Evolutionary conservation across 2,888 invertebrate species (phyloP).

Genomic region (Caenorhabditis imperialis): DNA sequence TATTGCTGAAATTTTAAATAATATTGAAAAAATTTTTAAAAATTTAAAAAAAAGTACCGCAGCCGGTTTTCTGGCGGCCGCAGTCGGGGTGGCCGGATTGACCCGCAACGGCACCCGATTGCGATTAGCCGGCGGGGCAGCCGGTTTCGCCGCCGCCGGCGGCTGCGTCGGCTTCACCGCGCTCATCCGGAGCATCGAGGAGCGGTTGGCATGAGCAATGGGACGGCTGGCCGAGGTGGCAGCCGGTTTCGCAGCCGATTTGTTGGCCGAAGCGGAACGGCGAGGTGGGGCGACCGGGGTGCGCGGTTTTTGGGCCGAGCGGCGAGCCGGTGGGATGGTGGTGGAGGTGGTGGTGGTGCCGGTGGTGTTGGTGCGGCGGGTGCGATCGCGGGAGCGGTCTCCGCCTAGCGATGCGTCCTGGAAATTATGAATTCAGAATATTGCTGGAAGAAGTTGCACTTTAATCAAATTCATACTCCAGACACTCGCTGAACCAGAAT

Average conservation of each 20-base stretch:
- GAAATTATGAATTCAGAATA: too few species aligned
- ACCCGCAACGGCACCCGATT: conserved; percentile 39
- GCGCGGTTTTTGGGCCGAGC: conserved; percentile 10
- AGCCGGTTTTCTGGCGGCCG: conserved; percentile 1
- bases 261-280: conserved; percentile 28
- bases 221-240: conserved; percentile 29
- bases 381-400: conserved; percentile 48
- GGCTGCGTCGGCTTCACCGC: conserved; percentile 27
- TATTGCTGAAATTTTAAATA: conserved; percentile 1
- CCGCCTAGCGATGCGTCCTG: neutral
- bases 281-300: conserved; percentile 37
- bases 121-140: neutral
- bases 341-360: conserved; percentile 18
- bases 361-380: conserved; percentile 49
- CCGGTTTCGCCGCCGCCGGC: neutral
- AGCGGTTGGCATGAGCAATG: conserved; percentile 47
- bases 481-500: too few species aligned
- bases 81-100: conserved; percentile 24
- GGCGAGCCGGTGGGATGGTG: conserved; percentile 7
- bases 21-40: too few species aligned
- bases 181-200: conserved; percentile 39
- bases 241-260: neutral
- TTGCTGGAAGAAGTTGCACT: too few species aligned
- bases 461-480: too few species aligned
- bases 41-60: neutral